phyloP scores from a whole-genome alignment of 2,113 vertebrate genomes.

The Chloropsis hardwickii region DNA sequence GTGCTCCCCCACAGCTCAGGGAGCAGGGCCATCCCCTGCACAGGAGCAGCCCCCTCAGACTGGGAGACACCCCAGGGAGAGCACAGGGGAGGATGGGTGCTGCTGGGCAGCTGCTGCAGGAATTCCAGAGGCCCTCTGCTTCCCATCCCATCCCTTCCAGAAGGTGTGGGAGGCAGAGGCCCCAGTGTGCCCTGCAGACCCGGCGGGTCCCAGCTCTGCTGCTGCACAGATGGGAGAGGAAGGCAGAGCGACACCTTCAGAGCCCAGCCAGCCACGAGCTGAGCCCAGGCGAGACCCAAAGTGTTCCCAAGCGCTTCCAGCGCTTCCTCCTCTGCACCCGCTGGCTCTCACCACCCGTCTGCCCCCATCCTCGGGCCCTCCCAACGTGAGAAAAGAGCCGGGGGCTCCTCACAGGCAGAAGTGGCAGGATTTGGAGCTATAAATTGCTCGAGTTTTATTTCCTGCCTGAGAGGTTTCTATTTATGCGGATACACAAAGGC shows the following conservation, averaged over 20 bases:
- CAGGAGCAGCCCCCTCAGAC: not conserved
- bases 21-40: not conserved
- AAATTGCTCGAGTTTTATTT: constrained; percentile 63
- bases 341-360: not conserved
- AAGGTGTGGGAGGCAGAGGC: not conserved
- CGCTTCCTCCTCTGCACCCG: not conserved
- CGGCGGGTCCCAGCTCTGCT: accelerated
- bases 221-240: not conserved
- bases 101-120: not conserved
- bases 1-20: not conserved
- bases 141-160: not conserved
- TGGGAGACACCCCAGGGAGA: not conserved
- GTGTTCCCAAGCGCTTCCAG: not conserved
- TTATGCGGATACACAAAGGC: constrained; percentile 55
- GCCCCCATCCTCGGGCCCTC: constrained; percentile 19
- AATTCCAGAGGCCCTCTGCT: not conserved
- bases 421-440: constrained; percentile 55
- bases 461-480: constrained; percentile 61
- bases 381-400: constrained; percentile 34
- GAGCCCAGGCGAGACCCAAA: not conserved
- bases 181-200: not conserved
- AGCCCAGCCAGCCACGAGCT: not conserved
- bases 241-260: not conserved
- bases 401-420: constrained; percentile 54
- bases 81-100: not conserved